Evolutionary conservation across 2,113 vertebrate species (phyloP).

Genomic region (Eurypyga helias): DNA sequence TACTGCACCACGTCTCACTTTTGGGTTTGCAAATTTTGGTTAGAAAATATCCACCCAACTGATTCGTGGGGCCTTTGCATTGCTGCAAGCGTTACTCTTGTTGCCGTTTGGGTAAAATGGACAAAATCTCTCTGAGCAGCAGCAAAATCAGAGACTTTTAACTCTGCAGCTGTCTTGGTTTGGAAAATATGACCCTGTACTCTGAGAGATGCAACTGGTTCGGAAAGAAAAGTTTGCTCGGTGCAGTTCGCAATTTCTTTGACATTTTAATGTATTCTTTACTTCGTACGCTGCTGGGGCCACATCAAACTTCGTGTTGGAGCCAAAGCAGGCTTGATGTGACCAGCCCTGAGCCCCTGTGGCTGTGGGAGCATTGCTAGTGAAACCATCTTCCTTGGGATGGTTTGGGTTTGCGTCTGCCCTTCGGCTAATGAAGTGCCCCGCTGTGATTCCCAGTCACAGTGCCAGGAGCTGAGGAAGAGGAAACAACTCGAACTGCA

Average conservation of each 20-base stretch:
- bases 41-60: background rate
- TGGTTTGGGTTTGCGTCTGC: background rate
- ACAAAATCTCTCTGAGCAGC: background rate
- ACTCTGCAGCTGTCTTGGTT: background rate
- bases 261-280: background rate
- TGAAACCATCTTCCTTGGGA: background rate
- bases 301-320: background rate
- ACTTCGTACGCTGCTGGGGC: background rate
- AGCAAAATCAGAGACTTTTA: background rate
- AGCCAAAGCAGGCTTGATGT: background rate
- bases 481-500: constrained; percentile 95
- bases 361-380: background rate
- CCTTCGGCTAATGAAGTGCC: background rate
- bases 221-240: constrained; percentile 38
- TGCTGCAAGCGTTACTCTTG: background rate
- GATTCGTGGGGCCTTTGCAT: background rate
- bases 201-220: background rate
- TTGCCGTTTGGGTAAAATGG: background rate
- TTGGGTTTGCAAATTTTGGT: background rate
- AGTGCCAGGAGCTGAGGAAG: constrained; percentile 94
- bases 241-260: background rate
- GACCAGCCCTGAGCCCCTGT: background rate
- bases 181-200: constrained; percentile 29
- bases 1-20: rapidly evolving
- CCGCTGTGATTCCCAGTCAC: constrained; percentile 73